phyloP scores from a whole-genome alignment of 2,113 vertebrate genomes.

The Upupa epops region DNA sequence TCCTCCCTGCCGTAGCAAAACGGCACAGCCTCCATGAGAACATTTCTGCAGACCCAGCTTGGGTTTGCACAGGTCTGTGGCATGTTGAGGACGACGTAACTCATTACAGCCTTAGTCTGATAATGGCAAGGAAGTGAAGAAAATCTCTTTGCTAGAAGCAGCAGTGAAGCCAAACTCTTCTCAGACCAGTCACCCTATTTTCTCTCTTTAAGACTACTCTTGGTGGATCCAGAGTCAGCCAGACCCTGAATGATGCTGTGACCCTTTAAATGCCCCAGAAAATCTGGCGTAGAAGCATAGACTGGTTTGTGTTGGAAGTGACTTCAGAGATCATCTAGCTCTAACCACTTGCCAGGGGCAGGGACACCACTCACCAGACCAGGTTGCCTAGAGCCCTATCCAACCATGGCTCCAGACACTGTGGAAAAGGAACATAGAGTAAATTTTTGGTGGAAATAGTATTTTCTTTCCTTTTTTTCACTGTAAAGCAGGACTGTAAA shows the following conservation, averaged over 20 bases:
- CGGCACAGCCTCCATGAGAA: neutral
- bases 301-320: too few species aligned
- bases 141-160: neutral
- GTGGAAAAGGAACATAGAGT: neutral
- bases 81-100: rapidly evolving
- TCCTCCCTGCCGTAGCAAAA: neutral
- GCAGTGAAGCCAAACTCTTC: neutral
- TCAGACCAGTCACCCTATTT: rapidly evolving
- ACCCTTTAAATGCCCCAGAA: neutral
- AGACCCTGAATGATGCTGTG: neutral
- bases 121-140: neutral
- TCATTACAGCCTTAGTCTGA: neutral
- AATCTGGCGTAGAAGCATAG: neutral
- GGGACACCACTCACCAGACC: too few species aligned
- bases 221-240: neutral
- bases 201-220: neutral
- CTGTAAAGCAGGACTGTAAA: neutral
- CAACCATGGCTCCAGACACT: neutral
- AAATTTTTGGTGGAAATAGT: neutral
- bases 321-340: too few species aligned
- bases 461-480: rapidly evolving
- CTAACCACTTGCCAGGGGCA: too few species aligned
- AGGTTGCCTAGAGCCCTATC: too few species aligned
- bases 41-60: neutral
- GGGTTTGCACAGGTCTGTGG: neutral